Base-by-base conservation (phyloP, 1,140 invertebrate genomes). In the Sycophila sp. region DNA sequence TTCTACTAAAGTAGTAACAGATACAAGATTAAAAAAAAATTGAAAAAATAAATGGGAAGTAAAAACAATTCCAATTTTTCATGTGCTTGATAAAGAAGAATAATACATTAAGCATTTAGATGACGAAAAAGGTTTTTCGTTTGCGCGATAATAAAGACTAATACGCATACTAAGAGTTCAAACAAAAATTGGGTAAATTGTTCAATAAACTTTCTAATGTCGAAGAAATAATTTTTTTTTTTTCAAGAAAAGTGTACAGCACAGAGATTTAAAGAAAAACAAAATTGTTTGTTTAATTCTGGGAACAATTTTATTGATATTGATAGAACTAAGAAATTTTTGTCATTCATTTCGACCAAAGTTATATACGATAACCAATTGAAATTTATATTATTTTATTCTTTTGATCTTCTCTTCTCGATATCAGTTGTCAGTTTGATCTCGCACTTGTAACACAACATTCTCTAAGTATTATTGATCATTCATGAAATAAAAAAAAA, bases 301-400 rank as follows among this genome's bases (percentile, higher is more conserved):
- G 77, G 64, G 72, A 78, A 79, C 71, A 78, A 64, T 65, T 77
- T 78, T 77, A 78, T 80, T 79, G 68, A 76, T 77, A 78, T 80
- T 79, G 68, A 76, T 72, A 79, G 74, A 79, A 74, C 75, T 77
- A 71, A 80, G 74, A 77, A 69, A 76, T 73, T 58, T 36, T 66
- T 68, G 22, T 66, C 62, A 30, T 38, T 73, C 42, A 47, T 75
- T 76, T 78, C 71, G 58, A 74, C 67, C 72, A 78, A 17, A 56
- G 15, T 40, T 42, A 56, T 56, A 66, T 66, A 56, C 34, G 17
- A n/a, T 60, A 67, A 68, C 68, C 65, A 74, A 77, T 60, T 68
- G 69, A 69, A 72, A 75, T 63, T 59, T 53, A 60, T 73, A 32
- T 8, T 55, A 13, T 8, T 53, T 30, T 55, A 32, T 55, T 7